Percentiles rank a stretch among this genome's conserved stretches.
phyloP scores from a whole-genome alignment of 2,797 vertebrate genomes.

The Gymnoscopelus braueri region DNA sequence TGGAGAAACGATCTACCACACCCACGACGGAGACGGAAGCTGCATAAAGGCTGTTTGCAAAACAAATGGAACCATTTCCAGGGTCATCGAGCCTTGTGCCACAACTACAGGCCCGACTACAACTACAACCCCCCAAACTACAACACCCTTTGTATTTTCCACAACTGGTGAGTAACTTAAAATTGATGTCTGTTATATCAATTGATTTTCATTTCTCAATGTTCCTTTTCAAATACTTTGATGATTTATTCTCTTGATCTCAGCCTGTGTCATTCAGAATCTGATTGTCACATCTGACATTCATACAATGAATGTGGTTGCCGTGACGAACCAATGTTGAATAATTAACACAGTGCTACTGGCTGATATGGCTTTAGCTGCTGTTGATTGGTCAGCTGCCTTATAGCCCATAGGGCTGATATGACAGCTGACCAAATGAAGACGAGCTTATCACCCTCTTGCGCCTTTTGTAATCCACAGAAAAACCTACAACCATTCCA shows the following conservation, averaged over 20 bases:
- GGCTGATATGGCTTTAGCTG: too few relatives aligned
- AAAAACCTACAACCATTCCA: neutral
- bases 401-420: too few relatives aligned
- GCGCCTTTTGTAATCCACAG: slow-evolving; percentile 11
- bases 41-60: slow-evolving; percentile 84
- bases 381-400: too few relatives aligned
- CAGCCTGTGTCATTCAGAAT: neutral
- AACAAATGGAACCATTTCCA: slow-evolving; percentile 76
- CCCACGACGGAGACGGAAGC: slow-evolving; percentile 82
- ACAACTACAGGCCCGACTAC: slow-evolving; percentile 51
- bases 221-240: neutral
- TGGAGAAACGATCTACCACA: slow-evolving; percentile 79
- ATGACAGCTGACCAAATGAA: too few relatives aligned
- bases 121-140: slow-evolving; percentile 14
- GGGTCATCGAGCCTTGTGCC: slow-evolving; percentile 45
- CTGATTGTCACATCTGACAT: too few relatives aligned
- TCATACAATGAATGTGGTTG: too few relatives aligned
- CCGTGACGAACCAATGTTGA: too few relatives aligned
- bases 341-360: too few relatives aligned
- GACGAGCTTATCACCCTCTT: too few relatives aligned
- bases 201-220: too few relatives aligned
- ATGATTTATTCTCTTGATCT: neutral
- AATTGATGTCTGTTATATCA: too few relatives aligned
- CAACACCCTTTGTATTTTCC: slow-evolving; percentile 53
- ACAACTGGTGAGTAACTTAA: slow-evolving; percentile 42